These are phyloP conservation scores for Ophioninae sp. DNA, from an alignment of 2,888 invertebrate genomes.

Conservation along the genomic window DNA sequence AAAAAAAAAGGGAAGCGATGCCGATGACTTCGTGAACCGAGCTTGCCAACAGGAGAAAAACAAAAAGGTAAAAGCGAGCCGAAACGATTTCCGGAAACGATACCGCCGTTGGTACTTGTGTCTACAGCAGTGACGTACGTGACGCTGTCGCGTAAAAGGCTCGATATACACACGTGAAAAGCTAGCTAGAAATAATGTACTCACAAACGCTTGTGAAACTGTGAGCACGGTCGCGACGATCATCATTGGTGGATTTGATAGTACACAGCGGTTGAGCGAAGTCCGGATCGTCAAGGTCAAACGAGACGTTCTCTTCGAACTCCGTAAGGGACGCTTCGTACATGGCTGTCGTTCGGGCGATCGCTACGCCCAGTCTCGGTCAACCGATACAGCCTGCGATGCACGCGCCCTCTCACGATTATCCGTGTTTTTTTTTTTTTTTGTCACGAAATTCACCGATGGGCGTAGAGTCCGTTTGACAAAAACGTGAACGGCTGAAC, in stretches of 20 bases:
- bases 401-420: too few species aligned
- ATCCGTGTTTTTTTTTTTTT: too few species aligned
- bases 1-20: too few species aligned
- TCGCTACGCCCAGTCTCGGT: neutral
- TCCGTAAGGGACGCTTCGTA: conserved; percentile 74
- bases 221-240: conserved; percentile 30
- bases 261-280: conserved; percentile 71
- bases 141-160: neutral
- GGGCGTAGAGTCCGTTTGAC: too few species aligned
- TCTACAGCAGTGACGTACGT: too few species aligned
- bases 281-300: conserved; percentile 79
- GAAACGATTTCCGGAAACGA: too few species aligned
- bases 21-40: too few species aligned
- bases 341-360: conserved; percentile 39
- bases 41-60: neutral
- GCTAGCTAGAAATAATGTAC: conserved; percentile 7
- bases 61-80: neutral
- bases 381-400: too few species aligned
- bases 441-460: too few species aligned
- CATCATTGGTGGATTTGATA: conserved; percentile 42
- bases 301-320: conserved; percentile 78
- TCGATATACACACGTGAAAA: neutral
- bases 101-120: too few species aligned
- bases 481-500: too few species aligned
- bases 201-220: conserved; percentile 47